These are phyloP conservation scores for Zelostemma sp. DNA, from an alignment of 1,140 invertebrate genomes.

Conservation along the genomic window DNA sequence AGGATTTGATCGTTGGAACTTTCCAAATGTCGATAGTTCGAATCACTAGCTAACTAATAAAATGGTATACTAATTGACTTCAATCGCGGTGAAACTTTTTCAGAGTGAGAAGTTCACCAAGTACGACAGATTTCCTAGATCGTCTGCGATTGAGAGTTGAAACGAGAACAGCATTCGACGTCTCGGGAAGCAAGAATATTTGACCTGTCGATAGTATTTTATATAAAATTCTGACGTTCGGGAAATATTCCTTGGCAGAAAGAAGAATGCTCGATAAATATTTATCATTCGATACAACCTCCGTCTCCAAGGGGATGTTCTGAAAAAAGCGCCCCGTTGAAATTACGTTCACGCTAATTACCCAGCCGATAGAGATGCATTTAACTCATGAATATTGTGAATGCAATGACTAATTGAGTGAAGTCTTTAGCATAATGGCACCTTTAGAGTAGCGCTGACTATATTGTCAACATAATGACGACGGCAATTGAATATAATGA, in stretches of 20 bases:
- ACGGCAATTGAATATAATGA: constrained; percentile 5
- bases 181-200: constrained; percentile 2
- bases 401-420: background rate
- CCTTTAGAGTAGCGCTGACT: background rate
- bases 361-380: background rate
- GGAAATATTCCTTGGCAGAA: too few species aligned
- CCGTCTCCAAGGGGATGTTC: background rate
- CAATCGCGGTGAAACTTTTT: background rate
- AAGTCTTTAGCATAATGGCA: background rate
- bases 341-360: background rate
- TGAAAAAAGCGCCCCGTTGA: background rate
- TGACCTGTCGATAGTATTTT: constrained; percentile 1
- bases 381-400: background rate
- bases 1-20: background rate
- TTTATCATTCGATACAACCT: background rate
- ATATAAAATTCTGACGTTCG: background rate
- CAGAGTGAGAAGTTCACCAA: background rate
- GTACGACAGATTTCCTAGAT: background rate
- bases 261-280: constrained; percentile 1
- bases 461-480: background rate
- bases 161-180: constrained; percentile 4
- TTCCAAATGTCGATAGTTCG: background rate
- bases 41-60: background rate
- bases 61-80: background rate
- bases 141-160: background rate